Evolutionary conservation across 2,797 vertebrate species (phyloP), one percentile per base, ranked within the genome.

Genomic region (Prunella strophiata): DNA sequence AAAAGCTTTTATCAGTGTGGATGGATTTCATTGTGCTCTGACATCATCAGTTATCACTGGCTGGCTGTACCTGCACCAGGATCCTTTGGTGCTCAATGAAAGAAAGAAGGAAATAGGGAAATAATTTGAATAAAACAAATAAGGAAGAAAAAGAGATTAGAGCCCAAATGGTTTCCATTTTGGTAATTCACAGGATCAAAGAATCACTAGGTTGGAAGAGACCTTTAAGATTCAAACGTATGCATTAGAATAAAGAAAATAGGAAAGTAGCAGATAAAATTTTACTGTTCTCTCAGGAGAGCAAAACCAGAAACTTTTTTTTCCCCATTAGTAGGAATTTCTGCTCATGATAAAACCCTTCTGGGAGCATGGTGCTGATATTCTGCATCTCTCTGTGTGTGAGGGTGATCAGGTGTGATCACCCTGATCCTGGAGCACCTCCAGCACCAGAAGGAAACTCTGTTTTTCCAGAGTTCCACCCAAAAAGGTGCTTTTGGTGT

Each of bases 11-110:
- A 26, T 12, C 6, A 7, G 2, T 9, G 9, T 34, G 6, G 40
- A 19, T 23, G 2, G 4, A 2, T 54, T 16, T 16, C 9, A 14
- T 8, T 30, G 43, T 13, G 23, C 26, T 55, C 22, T 52, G 68
- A 13, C 51, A 36, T 0, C 0, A 12, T 8, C 48, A 36, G 17
- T 45, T 72, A 4, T 8, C 23, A 2, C 62, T 40, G 61, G 7
- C 13, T 76, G 42, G 1, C 22, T 77, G 57, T 5, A 62, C 17
- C 57, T 68, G 47, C 12, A 22, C 21, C 3, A 67, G 23, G 63
- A 73, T 73, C 20, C 32, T 32, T 1, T 10, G 13, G 12, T 42
- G 68, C 81, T 51, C 16, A 7, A 50, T 25, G 17, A 40, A 12
- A 40, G 36, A 61, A 40, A 61, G 20, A 61, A 61, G 58, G 36